Conservation (phyloP, 2,113 vertebrate species). For the Poeciliopsis occidentalis region DNA sequence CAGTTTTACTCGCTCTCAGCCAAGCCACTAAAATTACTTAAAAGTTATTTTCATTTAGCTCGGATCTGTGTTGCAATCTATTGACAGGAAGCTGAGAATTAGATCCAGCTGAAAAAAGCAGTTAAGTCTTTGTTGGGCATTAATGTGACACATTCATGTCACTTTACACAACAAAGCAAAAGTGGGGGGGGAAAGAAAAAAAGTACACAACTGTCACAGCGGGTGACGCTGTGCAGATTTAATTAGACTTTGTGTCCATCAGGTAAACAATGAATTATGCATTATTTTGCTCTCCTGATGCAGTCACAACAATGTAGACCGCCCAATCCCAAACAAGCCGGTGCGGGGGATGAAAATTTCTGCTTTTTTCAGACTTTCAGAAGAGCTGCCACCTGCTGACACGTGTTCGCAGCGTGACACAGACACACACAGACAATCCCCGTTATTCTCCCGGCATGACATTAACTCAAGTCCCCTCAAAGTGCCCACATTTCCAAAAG, state of each 20-base stretch:
- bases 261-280: slow-evolving; percentile 72
- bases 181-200: not conserved
- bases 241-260: slow-evolving; percentile 63
- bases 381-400: slow-evolving; percentile 5
- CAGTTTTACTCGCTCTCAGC: not conserved
- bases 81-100: not conserved
- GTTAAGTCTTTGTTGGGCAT: not conserved
- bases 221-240: slow-evolving; percentile 42
- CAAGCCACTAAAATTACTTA: not conserved
- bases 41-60: slow-evolving; percentile 30
- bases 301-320: slow-evolving; percentile 26
- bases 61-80: slow-evolving; percentile 17
- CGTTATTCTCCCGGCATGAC: not conserved
- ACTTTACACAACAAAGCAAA: slow-evolving; percentile 5
- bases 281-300: slow-evolving; percentile 39
- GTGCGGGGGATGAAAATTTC: slow-evolving; percentile 9
- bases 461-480: not conserved
- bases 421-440: not conserved
- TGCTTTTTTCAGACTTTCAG: slow-evolving; percentile 10
- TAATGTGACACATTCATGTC: slow-evolving; percentile 19
- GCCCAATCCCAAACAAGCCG: slow-evolving; percentile 17
- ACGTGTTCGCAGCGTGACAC: not conserved
- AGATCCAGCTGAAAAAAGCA: not conserved
- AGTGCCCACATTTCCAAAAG: not conserved
- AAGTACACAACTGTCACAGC: slow-evolving; percentile 24